Evolutionary conservation across 1,140 invertebrate species (phyloP).

Genomic region (Nymphalis io): DNA sequence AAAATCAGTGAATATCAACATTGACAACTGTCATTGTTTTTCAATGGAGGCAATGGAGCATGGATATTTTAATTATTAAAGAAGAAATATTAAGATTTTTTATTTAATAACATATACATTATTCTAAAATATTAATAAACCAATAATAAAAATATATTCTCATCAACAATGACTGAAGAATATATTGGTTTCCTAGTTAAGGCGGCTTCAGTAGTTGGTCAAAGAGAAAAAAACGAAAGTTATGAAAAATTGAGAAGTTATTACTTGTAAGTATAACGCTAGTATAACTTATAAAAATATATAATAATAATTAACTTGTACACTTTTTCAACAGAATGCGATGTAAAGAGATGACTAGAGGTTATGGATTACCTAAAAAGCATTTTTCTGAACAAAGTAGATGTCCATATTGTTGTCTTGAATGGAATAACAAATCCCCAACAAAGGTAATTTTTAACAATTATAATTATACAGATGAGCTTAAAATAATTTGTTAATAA

Average conservation of each 20-base stretch:
- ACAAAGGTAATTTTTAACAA: constrained; percentile 44
- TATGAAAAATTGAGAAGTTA: constrained; percentile 58
- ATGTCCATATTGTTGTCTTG: constrained; percentile 62
- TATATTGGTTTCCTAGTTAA: constrained; percentile 59
- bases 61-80: too few species aligned
- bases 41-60: too few species aligned
- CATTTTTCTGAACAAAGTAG: constrained; percentile 56
- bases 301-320: constrained; percentile 9
- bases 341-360: constrained; percentile 53
- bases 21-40: too few species aligned
- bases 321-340: constrained; percentile 51
- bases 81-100: too few species aligned
- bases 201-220: constrained; percentile 45
- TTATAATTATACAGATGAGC: too few species aligned
- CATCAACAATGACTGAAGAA: constrained; percentile 51
- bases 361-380: constrained; percentile 53
- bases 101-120: too few species aligned
- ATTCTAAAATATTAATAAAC: too few species aligned
- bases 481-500: too few species aligned
- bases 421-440: constrained; percentile 53
- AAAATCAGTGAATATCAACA: too few species aligned
- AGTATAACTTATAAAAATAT: constrained; percentile 9
- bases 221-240: constrained; percentile 35
- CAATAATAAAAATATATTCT: too few species aligned
- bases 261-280: constrained; percentile 58